A percentile compares a stretch with the other conserved stretches of the same genome.
Conservation (phyloP, 2,888 invertebrate genomes). For the Caenorhabditis angaria region DNA sequence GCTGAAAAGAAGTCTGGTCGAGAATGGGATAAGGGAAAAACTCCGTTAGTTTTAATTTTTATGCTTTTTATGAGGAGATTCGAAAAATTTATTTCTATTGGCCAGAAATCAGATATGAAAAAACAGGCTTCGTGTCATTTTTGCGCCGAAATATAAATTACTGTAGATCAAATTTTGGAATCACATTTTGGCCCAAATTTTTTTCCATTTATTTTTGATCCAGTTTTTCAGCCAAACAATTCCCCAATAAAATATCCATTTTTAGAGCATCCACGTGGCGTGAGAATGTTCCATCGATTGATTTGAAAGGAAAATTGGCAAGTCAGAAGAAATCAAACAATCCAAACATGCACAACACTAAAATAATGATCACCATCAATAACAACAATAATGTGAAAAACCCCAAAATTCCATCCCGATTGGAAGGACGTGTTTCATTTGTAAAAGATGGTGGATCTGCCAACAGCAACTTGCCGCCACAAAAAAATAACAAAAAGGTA, state of each 20-base stretch:
- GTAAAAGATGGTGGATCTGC: constrained; percentile 8
- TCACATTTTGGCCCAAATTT: not conserved
- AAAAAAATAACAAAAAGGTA: constrained; percentile 6
- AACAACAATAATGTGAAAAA: not conserved
- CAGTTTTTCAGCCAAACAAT: no score
- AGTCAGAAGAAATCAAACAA: constrained; percentile 16
- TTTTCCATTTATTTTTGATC: not conserved
- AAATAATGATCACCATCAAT: not conserved
- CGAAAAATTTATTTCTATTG: not conserved
- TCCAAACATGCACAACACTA: not conserved
- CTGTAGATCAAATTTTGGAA: no score
- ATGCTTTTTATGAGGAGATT: constrained; percentile 22
- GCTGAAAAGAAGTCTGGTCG: constrained; percentile 42
- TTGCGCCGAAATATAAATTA: no score
- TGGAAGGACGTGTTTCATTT: constrained; percentile 37
- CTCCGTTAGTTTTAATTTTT: constrained; percentile 38
- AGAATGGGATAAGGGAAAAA: constrained; percentile 62
- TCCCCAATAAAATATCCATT: not conserved
- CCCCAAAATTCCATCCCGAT: constrained; percentile 20
- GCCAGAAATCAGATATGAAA: no score
- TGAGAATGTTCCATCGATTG: constrained; percentile 58
- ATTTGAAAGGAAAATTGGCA: constrained; percentile 49
- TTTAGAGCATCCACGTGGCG: constrained; percentile 49
- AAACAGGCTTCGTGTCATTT: no score
- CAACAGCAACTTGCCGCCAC: no score